Conservation (phyloP, 1,140 invertebrate species). For the Caenorhabditis remanei region DNA sequence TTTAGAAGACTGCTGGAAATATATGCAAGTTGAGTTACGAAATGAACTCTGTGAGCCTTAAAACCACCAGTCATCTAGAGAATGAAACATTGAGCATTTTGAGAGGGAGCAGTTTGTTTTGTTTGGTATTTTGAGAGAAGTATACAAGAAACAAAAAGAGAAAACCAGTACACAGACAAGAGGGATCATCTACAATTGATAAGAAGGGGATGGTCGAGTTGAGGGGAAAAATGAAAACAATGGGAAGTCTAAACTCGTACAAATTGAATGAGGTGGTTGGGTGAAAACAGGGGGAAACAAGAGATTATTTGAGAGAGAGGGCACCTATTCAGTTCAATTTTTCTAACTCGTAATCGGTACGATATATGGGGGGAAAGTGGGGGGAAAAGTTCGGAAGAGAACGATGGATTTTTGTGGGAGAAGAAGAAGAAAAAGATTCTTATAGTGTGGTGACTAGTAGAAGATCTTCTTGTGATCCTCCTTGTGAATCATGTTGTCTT, state of each 20-base stretch:
- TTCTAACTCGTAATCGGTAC: conserved; percentile 55
- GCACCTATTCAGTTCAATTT: conserved; percentile 52
- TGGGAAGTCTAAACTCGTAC: conserved; percentile 42
- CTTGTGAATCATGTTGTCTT: conserved; percentile 59
- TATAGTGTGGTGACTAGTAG: conserved; percentile 72
- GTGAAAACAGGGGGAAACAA: background rate
- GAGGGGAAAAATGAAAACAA: background rate
- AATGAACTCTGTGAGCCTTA: conserved; percentile 38
- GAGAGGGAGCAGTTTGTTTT: conserved; percentile 26
- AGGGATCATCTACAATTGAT: conserved; percentile 40
- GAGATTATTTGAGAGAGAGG: conserved; percentile 13
- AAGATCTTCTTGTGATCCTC: conserved; percentile 67
- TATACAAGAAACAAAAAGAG: background rate
- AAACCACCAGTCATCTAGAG: conserved; percentile 26
- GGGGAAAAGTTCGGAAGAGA: background rate
- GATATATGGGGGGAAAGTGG: conserved; percentile 8
- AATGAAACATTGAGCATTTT: conserved; percentile 27
- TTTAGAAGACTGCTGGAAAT: conserved; percentile 44
- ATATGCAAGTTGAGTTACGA: conserved; percentile 45
- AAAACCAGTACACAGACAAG: conserved; percentile 29
- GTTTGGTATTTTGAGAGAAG: background rate
- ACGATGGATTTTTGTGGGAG: background rate
- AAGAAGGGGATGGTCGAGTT: conserved; percentile 10
- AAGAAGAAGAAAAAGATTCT: background rate
- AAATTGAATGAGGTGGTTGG: conserved; percentile 43